Evolutionary conservation across 2,888 invertebrate species (phyloP).

Genomic region (Agrilus biguttatus): DNA sequence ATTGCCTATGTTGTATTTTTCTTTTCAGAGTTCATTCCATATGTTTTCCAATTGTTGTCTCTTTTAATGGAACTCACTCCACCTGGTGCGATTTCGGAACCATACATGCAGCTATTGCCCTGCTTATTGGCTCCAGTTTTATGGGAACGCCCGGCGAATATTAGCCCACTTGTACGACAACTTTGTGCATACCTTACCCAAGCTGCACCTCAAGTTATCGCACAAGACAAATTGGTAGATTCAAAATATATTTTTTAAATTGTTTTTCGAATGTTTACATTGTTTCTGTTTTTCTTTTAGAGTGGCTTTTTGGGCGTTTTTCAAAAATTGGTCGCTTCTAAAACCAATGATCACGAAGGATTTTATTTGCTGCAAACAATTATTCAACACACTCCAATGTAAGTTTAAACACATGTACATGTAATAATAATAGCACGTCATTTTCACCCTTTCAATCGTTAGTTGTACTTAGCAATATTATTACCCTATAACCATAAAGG

Average conservation of each 20-base stretch:
- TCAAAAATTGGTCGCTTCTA: conserved; percentile 91
- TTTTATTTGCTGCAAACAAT: conserved; percentile 81
- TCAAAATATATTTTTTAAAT: neutral
- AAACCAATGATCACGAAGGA: conserved; percentile 90
- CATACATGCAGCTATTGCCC: conserved; percentile 81
- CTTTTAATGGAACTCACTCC: conserved; percentile 62
- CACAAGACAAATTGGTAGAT: conserved; percentile 56
- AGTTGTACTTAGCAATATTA: neutral
- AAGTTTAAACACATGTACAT: conserved; percentile 29
- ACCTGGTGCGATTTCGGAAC: conserved; percentile 49
- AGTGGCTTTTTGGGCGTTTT: conserved; percentile 83
- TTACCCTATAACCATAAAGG: neutral
- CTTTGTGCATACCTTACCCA: conserved; percentile 73
- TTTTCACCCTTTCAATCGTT: neutral
- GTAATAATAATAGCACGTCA: neutral
- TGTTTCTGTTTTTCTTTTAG: conserved; percentile 25
- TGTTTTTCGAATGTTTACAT: neutral
- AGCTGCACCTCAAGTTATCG: conserved; percentile 52
- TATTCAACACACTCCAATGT: conserved; percentile 69
- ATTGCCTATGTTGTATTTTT: neutral
- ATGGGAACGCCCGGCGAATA: conserved; percentile 90
- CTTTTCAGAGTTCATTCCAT: conserved; percentile 86
- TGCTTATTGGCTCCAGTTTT: conserved; percentile 78
- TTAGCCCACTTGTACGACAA: conserved; percentile 84
- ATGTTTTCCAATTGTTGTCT: conserved; percentile 94